Base-by-base conservation (phyloP, 1,140 invertebrate species). In the Magallana angulata region DNA sequence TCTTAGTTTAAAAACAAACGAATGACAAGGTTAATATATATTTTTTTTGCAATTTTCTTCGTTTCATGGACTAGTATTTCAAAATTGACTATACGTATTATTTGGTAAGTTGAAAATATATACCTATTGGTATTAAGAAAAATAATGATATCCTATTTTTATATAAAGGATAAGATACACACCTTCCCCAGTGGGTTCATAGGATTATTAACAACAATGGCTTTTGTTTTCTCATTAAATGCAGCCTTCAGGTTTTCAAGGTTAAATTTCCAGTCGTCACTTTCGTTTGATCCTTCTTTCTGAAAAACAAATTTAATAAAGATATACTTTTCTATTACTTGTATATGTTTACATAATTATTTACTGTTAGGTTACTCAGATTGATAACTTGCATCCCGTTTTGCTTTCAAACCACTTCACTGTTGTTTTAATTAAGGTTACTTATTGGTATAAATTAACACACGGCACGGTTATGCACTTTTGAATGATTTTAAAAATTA, bases 111-210 rank as follows among this genome's bases (percentile, higher is more conserved):
- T 62, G 1, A 12, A 12, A 12, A 30, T 76, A 36, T 36, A 24
- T 76, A 30, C 24, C 24, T 24, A 5, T 36, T 11, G 18, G 30
- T 76, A 76, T 24, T 24, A 11, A 7, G 68, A 76, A 8, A 30
- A 76, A 48, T 4, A 4, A 48, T 48, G 36, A 48, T 48, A 48
- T 48, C 36, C 36, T 48, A 2, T 48, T 48, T 48, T 48, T 48
- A 48, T 48, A 48, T 48, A 48, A 48, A 48, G 36, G 36, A 48
- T 48, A 48, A 18, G 16, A 14, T 14, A 88, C 71, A 18, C 85
- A 99, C 98, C 95, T 99, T 99, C 64, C 98, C 98, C 1, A 98
- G 93, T 0, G 98, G 99, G 96, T 99, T 99, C 93, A 99, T 97
- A 0, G 98, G 99, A 2, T 98, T 99, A 94, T 99, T 99, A 1